A percentile compares a stretch with the other conserved stretches of the same genome.
phyloP scores from a whole-genome alignment of 2,797 vertebrate species.

The Hoplostethus mediterraneus region DNA sequence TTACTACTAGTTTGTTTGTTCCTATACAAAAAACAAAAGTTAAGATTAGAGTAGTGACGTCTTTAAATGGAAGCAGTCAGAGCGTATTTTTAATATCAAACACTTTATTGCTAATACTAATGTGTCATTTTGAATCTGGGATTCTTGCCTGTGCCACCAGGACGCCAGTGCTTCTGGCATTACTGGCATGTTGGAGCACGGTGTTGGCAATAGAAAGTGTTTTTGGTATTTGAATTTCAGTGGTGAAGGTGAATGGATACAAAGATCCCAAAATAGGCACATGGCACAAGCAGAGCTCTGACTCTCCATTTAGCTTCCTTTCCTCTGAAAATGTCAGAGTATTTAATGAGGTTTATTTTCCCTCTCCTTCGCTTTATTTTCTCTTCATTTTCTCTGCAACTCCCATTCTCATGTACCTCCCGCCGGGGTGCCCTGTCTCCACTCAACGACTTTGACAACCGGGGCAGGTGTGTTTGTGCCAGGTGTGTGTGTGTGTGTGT shows the following conservation, averaged over 20 bases:
- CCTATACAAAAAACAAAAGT: too few relatives aligned
- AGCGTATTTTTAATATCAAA: too few relatives aligned
- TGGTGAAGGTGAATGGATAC: conserved; percentile 57
- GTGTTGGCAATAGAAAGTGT: not conserved
- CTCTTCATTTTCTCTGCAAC: conserved; percentile 1
- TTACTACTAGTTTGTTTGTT: too few relatives aligned
- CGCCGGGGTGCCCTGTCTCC: conserved; percentile 15
- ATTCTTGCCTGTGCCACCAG: too few relatives aligned
- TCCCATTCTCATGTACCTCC: conserved; percentile 18
- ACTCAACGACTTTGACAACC: conserved; percentile 23
- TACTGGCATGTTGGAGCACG: not conserved
- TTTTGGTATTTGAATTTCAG: not conserved
- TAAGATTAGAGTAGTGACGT: too few relatives aligned
- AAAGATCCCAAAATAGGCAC: conserved; percentile 58
- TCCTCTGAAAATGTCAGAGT: conserved; percentile 8
- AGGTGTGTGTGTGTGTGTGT: conserved; percentile 20
- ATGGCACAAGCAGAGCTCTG: conserved; percentile 37
- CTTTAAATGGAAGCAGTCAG: too few relatives aligned
- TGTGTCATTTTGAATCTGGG: too few relatives aligned
- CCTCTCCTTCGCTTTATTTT: not conserved
- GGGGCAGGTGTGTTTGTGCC: conserved; percentile 36
- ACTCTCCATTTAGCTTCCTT: conserved; percentile 22
- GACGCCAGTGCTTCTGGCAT: too few relatives aligned
- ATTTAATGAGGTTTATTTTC: conserved; percentile 36
- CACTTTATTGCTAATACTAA: too few relatives aligned